Base-by-base conservation (phyloP, 2,888 invertebrate genomes). In the Theretra japonica region DNA sequence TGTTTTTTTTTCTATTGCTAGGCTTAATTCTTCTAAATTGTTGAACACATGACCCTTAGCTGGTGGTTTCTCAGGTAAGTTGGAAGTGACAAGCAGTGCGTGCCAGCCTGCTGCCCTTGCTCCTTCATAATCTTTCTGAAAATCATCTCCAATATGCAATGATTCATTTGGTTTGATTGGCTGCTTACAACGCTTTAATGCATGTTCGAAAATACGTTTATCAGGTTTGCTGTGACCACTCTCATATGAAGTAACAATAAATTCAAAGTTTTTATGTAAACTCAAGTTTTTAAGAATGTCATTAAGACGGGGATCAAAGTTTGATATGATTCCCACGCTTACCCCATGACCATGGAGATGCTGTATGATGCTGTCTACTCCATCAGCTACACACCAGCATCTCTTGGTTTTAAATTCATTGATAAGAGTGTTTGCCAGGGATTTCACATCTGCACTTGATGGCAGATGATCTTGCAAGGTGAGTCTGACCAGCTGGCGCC, bases 291-390 rank as follows among this genome's bases (percentile, higher is more conserved):
- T 80, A 70, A 99, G 92, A 75, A 98, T 95, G 6, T 94, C 91
- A 74, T 96, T 94, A 2, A 99, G 91, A 48, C 98, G 95, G 48
- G 97, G 97, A 92, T 99, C 99, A 91, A 97, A 98, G 90, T 99
- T 99, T 7, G 98, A 98, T 77, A 99, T 96, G 0, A 98, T 95
- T 4, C 98, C 98, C 60, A 98, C 79, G 7, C 86, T 80, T 19
- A 95, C 81, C 30, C 89, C 88, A 71, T 88, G 90, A 17, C 86
- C 85, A 74, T 89, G 91, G 8, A 98, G 87, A 74, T 95, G 94
- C 30, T 95, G 89, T 1, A 98, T 90, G n/a, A 98, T 89, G 72
- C 96, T 95, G 15, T 95, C 84, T 28, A 96, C 95, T 21, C 97
- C 97, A 65, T 96, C 94, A 77, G 95, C 95, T 15, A 84, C 73